A percentile compares a stretch with the other conserved stretches of the same genome.
Conservation (phyloP, 2,113 vertebrate species). For the Eclectus roratus region DNA sequence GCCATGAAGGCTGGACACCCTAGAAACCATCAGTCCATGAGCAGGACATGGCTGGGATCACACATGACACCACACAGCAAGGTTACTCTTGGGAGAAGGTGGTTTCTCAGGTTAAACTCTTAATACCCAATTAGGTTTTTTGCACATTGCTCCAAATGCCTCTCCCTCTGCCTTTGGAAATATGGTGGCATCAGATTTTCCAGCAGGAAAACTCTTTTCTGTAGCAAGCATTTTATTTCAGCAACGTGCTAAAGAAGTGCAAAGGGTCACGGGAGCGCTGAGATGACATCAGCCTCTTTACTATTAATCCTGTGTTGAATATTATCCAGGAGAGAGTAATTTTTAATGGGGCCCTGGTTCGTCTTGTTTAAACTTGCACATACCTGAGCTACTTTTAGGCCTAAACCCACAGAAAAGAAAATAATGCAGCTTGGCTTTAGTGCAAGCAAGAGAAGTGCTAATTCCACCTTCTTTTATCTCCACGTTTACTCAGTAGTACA, state of each 20-base stretch:
- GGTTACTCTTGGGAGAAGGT: background rate
- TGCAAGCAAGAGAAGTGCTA: slow-evolving; percentile 36
- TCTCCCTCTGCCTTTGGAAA: background rate
- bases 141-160: fast-evolving
- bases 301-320: slow-evolving; percentile 66
- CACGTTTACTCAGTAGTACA: slow-evolving; percentile 24
- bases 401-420: slow-evolving; percentile 63
- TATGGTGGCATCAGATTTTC: background rate
- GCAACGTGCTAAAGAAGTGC: background rate
- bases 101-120: background rate
- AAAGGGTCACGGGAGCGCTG: slow-evolving; percentile 40
- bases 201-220: background rate
- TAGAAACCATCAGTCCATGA: fast-evolving
- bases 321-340: slow-evolving; percentile 70
- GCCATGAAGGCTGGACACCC: fast-evolving
- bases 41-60: fast-evolving
- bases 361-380: slow-evolving; percentile 70
- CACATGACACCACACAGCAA: background rate
- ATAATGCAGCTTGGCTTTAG: slow-evolving; percentile 47
- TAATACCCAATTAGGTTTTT: background rate
- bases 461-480: slow-evolving; percentile 62
- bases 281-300: slow-evolving; percentile 60
- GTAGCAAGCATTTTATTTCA: background rate
- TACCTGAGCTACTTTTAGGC: slow-evolving; percentile 67
- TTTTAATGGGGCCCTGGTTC: slow-evolving; percentile 58